Base-by-base conservation (phyloP, 2,113 vertebrate genomes). In the Atractosteus spatula region DNA sequence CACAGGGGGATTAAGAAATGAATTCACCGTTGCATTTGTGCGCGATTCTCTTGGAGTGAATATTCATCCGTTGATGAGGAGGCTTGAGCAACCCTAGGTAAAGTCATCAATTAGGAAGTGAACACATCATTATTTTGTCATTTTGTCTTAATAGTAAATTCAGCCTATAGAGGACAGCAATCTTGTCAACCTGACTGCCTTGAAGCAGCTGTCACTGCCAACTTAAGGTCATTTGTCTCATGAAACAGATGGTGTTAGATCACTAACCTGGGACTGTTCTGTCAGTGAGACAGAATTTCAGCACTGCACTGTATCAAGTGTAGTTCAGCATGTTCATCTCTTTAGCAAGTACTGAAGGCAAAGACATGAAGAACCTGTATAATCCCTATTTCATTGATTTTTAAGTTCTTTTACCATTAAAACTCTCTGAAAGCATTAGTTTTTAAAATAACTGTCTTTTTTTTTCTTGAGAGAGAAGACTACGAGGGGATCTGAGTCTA, bases 31-130 rank as follows among this genome's bases (percentile, higher is more conserved):
- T 63, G 62, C 12, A 41, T 41, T 41, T 29, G 29, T 29, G 29
- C 2, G 29, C 29, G 29, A 29, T 51, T 51, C 10, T 51, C 5
- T 51, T 51, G 1, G 10, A 51, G 10, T 51, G 47, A 5, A 51
- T 51, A 7, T 51, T 7, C 1, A 51, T 10, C 47, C 47, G 2
- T 51, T 51, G 3, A 51, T 51, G 51, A 43, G 71, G 7, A 11
- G 29, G 29, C 29, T 29, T 29, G 29, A 44, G 65, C 71, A 68
- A 69, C 56, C 12, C 42, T 10, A 29, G 63, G 3, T 73, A 76
- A 82, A 83, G 75, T 75, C 59, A 43, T 44, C 72, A 11, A 55
- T 56, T 41, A 76, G 42, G 17, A 75, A 78, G 74, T 67, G 42
- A 55, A 71, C 68, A 7, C 81, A 62, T 43, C 70, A 71, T 45